Evolutionary conservation across 1,140 invertebrate genomes (phyloP).

Genomic region (Drosophila neocordata): DNA sequence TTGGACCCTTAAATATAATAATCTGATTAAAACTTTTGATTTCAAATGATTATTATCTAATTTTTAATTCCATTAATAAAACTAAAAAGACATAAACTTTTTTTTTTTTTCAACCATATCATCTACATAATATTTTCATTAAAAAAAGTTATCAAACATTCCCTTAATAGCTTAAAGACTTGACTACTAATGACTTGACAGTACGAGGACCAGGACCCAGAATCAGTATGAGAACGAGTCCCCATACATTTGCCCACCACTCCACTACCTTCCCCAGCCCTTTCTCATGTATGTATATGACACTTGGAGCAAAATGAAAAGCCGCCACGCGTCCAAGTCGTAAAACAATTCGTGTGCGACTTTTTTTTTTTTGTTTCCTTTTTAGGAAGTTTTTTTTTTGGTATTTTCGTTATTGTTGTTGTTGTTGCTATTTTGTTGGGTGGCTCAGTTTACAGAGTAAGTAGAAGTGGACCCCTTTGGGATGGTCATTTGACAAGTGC

Average conservation of each 20-base stretch:
- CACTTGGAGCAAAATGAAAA: constrained; percentile 19
- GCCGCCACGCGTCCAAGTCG: constrained; percentile 44
- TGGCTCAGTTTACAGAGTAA: constrained; percentile 13
- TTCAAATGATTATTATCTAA: constrained; percentile 9
- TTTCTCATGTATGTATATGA: constrained; percentile 21
- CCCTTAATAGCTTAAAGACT: constrained; percentile 12
- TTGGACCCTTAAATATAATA: background rate
- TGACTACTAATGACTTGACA: constrained; percentile 10
- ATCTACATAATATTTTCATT: constrained; percentile 32
- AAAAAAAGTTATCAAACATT: constrained; percentile 41
- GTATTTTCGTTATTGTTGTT: constrained; percentile 2
- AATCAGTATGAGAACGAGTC: background rate
- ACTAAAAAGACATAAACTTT: constrained; percentile 12
- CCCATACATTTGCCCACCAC: background rate
- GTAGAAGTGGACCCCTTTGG: constrained; percentile 25
- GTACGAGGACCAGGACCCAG: background rate
- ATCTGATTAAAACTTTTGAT: constrained; percentile 1
- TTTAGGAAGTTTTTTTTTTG: background rate
- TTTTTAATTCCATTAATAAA: constrained; percentile 12
- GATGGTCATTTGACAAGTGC: constrained; percentile 62
- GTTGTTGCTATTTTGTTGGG: background rate
- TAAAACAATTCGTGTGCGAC: constrained; percentile 51
- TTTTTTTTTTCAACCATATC: constrained; percentile 30
- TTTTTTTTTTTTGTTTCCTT: background rate
- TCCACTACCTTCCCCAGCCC: background rate